Evolutionary conservation across 2,797 vertebrate genomes (phyloP).

Genomic region (Pelodytes ibericus): DNA sequence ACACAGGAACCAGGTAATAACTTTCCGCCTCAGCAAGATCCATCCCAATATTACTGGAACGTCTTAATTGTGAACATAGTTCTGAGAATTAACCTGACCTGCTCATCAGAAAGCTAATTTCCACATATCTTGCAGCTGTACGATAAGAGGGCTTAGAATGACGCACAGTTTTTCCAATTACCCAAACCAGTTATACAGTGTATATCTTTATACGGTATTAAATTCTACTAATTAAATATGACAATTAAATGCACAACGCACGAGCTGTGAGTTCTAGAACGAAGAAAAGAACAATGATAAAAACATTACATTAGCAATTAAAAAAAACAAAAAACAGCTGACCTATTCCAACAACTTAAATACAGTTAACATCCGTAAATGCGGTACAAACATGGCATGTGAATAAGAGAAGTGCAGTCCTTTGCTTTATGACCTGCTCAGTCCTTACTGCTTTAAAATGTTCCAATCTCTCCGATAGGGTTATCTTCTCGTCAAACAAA

Average conservation of each 20-base stretch:
- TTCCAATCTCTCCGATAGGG: slow-evolving; percentile 63
- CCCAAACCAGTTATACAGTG: background rate
- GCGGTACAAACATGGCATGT: too few relatives aligned
- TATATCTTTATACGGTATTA: background rate
- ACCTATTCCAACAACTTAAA: too few relatives aligned
- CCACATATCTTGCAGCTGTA: background rate
- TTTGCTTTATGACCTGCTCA: too few relatives aligned
- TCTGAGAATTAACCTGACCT: background rate
- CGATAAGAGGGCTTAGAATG: background rate
- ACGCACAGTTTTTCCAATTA: slow-evolving; percentile 3
- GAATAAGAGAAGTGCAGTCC: too few relatives aligned
- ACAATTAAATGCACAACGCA: background rate
- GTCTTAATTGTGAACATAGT: slow-evolving; percentile 3
- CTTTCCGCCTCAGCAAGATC: background rate
- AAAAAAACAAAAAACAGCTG: too few relatives aligned
- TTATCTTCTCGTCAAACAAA: slow-evolving; percentile 60
- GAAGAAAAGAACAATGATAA: background rate
- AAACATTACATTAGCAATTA: too few relatives aligned
- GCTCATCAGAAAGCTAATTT: slow-evolving; percentile 14
- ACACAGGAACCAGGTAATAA: slow-evolving; percentile 64
- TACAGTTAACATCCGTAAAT: too few relatives aligned
- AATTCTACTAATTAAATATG: background rate
- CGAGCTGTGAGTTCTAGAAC: background rate
- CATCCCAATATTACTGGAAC: background rate
- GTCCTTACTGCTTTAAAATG: too few relatives aligned